These are phyloP conservation scores for Brachionus manjavacas DNA, from an alignment of 1,140 invertebrate genomes.

Conservation along the genomic window DNA sequence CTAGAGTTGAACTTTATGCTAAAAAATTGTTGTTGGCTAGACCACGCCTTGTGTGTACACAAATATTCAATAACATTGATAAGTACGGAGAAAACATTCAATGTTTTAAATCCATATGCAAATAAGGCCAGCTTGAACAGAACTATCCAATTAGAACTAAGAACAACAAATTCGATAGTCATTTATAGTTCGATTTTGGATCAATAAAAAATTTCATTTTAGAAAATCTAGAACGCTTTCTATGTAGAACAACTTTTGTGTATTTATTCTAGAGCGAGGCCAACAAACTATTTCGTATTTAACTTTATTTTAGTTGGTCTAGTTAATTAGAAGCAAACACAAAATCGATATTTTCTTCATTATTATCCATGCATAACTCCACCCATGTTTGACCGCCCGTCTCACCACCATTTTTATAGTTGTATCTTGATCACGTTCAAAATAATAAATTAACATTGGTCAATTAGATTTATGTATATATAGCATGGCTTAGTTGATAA, in stretches of 20 bases:
- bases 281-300: neutral
- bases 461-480: constrained; percentile 38
- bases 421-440: constrained; percentile 16
- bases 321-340: constrained; percentile 20
- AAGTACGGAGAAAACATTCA: neutral
- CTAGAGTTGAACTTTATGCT: neutral
- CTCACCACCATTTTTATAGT: neutral
- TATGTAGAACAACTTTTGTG: neutral
- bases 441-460: constrained; percentile 40
- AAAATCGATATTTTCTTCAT: constrained; percentile 25
- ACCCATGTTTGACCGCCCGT: constrained; percentile 1
- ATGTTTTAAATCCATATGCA: neutral
- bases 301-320: neutral
- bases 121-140: neutral
- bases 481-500: constrained; percentile 37
- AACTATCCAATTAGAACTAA: neutral
- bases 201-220: neutral
- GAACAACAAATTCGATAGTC: neutral
- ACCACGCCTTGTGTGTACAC: neutral
- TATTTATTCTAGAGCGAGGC: too few species aligned
- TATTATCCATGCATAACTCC: neutral
- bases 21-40: neutral
- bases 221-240: neutral
- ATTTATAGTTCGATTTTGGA: neutral
- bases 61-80: neutral